These are phyloP conservation scores for Erythrolamprus reginae DNA, from an alignment of 2,113 vertebrate species.

Conservation along the genomic window DNA sequence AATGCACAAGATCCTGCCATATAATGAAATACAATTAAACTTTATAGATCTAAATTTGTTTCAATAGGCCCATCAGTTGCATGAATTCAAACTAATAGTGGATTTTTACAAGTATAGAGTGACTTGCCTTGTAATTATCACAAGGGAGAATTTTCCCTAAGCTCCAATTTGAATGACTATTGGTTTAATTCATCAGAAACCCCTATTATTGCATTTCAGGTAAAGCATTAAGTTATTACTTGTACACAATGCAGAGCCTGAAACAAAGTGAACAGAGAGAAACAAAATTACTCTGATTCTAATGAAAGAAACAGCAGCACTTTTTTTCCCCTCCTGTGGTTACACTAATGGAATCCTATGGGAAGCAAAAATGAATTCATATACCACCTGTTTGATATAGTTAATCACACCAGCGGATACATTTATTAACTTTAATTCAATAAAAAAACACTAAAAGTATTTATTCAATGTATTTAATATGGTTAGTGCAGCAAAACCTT, in stretches of 20 bases:
- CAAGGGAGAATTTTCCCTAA: conserved; percentile 48
- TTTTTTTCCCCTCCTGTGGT: conserved; percentile 16
- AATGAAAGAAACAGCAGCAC: conserved; percentile 42
- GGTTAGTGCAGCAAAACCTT: not conserved
- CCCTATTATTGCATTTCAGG: conserved; percentile 52
- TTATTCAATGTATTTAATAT: conserved; percentile 8
- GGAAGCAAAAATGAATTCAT: conserved; percentile 33
- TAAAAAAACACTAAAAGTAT: conserved; percentile 12
- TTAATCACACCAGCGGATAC: conserved; percentile 49
- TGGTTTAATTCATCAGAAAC: conserved; percentile 63
- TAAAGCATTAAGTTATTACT: conserved; percentile 55
- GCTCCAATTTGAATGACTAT: conserved; percentile 53
- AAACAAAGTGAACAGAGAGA: conserved; percentile 41
- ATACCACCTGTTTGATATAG: conserved; percentile 32
- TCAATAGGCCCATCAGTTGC: conserved; percentile 37
- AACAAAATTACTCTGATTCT: conserved; percentile 50
- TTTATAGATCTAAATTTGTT: conserved; percentile 48
- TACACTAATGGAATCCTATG: conserved; percentile 35
- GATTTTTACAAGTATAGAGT: conserved; percentile 43
- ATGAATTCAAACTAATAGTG: conserved; percentile 35
- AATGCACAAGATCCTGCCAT: conserved; percentile 10
- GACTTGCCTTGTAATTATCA: conserved; percentile 55
- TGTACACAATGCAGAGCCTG: conserved; percentile 46
- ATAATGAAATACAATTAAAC: conserved; percentile 54
- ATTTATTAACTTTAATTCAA: conserved; percentile 45